Conservation (phyloP, 2,113 vertebrate genomes). For the Halichoerus grypus region DNA sequence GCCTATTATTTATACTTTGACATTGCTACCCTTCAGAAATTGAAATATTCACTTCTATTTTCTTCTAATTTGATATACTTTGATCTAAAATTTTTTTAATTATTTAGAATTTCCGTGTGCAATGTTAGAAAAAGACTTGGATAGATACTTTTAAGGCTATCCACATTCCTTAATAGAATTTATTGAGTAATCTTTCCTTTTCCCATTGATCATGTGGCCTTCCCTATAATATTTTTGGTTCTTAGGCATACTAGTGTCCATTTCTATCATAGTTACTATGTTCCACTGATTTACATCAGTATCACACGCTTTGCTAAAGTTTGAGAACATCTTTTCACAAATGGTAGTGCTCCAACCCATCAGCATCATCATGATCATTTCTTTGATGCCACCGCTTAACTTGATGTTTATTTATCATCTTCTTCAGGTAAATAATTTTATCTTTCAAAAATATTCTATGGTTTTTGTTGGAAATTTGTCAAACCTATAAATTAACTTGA, state of each 20-base stretch:
- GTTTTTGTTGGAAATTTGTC: background rate
- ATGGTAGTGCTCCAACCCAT: background rate
- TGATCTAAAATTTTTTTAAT: background rate
- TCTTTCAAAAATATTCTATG: background rate
- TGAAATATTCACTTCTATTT: background rate
- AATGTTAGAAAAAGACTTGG: background rate
- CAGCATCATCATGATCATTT: background rate
- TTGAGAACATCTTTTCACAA: background rate
- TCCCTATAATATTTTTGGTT: background rate
- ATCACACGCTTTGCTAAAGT: background rate
- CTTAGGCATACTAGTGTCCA: background rate
- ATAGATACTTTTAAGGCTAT: background rate
- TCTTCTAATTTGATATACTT: background rate
- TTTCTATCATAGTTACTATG: background rate
- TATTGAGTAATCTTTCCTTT: constrained; percentile 19
- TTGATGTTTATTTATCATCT: background rate
- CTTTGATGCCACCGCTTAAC: background rate
- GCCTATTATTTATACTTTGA: background rate
- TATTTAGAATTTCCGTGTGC: background rate
- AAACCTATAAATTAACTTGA: background rate
- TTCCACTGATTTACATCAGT: background rate
- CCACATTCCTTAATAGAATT: background rate
- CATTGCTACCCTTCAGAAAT: background rate
- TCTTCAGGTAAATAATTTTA: background rate
- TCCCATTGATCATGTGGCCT: background rate